These are phyloP conservation scores for Oncopodura yosiiana DNA, from an alignment of 1,140 invertebrate species.

Conservation along the genomic window DNA sequence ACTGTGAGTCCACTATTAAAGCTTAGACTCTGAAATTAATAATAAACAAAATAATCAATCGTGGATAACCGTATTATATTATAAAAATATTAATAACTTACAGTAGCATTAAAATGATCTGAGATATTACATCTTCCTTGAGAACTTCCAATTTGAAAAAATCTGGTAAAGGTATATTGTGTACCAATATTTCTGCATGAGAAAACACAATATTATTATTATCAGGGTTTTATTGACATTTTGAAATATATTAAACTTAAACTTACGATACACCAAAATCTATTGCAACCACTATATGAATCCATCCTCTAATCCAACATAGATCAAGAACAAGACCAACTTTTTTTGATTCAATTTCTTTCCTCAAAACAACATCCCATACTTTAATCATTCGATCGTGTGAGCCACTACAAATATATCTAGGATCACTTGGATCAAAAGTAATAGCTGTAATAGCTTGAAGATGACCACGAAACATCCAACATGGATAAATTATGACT, in stretches of 20 bases:
- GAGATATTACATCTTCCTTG: constrained; percentile 11
- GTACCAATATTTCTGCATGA: constrained; percentile 12
- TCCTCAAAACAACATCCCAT: constrained; percentile 17
- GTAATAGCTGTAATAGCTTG: constrained; percentile 10
- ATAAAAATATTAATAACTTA: not conserved
- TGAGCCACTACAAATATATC: constrained; percentile 23
- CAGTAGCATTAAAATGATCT: constrained; percentile 20
- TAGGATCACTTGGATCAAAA: constrained; percentile 13
- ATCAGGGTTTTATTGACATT: not conserved
- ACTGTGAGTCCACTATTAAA: constrained; percentile 21
- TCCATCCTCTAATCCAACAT: constrained; percentile 33
- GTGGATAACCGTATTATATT: not conserved
- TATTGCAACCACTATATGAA: constrained; percentile 14
- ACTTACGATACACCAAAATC: constrained; percentile 24
- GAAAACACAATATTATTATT: not conserved
- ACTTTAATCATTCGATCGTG: constrained; percentile 18
- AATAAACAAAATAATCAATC: not conserved
- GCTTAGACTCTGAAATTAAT: constrained; percentile 13
- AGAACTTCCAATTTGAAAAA: constrained; percentile 23
- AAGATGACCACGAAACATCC: constrained; percentile 22
- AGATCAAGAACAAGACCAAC: constrained; percentile 20
- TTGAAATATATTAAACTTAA: not conserved
- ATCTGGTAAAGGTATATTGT: constrained; percentile 16
- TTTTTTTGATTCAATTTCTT: constrained; percentile 24
- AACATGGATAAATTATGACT: constrained; percentile 18